Base-by-base conservation (phyloP, 2,888 invertebrate genomes). In the Cheilosia variabilis region DNA sequence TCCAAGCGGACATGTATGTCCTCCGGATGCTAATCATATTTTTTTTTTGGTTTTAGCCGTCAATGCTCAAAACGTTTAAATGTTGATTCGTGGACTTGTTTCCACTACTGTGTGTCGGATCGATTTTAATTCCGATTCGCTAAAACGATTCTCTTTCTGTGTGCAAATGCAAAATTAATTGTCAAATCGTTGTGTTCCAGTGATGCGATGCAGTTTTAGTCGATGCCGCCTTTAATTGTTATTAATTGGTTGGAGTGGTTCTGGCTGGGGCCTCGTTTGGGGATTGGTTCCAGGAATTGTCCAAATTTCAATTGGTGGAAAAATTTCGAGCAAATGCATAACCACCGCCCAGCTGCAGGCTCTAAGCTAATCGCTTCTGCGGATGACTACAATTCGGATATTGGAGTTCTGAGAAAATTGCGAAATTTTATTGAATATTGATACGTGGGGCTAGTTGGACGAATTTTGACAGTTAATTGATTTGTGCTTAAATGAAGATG, bases 201-300 rank as follows among this genome's bases (percentile, higher is more conserved):
- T 41, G 62, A 19, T 27, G 47, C 41, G 65, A 72, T 82, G 77
- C 72, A 77, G 63, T 69, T 68, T 37, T 52, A 52, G 52, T 19
- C 10, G 53, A 60, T 66, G 72, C 73, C 73, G 80, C 52, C 66
- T 53, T 86, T 68, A 86, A 86, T 86, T 77, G 68, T 43, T 31
- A 43, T 68, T 76, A 86, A 86, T 86, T 86, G 81, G 62, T 65
- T 68, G 68, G 62, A 78, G 58, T 71, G 57, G 31, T 52, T 58
- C n/a, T 22, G 68, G 19, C 24, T 53, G 24, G 31, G 52, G 31
- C 13, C n/a, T 43, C 47, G 55, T 17, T 66, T 55, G 60, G 41
- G 76, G 84, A 86, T 86, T 86, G 81, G 86, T 86, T 86, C 86
- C 50, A 15, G 77, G 86, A 86, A 86, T 45, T 31, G 50, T n/a